phyloP scores from a whole-genome alignment of 2,797 vertebrate species.

The Brachymystax lenok region DNA sequence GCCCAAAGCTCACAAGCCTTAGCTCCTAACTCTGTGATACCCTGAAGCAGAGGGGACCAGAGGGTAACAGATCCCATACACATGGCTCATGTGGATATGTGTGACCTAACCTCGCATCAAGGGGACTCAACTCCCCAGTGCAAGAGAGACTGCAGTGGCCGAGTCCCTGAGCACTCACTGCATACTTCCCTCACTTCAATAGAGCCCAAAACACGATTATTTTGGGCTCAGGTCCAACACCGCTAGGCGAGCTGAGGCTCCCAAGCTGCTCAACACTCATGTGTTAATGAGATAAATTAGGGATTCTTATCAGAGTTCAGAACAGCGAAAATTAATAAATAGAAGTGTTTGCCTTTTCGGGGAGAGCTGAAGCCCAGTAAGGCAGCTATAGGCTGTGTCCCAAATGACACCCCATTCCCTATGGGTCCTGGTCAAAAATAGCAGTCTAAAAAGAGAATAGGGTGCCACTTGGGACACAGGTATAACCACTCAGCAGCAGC shows the following conservation, averaged over 20 bases:
- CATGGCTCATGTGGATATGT: neutral
- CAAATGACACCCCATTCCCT: too few species aligned
- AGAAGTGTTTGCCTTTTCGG: conserved; percentile 38
- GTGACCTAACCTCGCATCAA: neutral
- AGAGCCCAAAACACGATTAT: conserved; percentile 41
- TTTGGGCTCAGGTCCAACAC: conserved; percentile 55
- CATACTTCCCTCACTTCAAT: conserved; percentile 60
- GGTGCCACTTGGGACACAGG: too few species aligned
- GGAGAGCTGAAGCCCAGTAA: conserved; percentile 20
- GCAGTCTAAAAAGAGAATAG: too few species aligned
- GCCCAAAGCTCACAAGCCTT: neutral
- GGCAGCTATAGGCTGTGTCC: neutral
- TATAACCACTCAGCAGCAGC: neutral
- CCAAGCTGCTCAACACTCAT: conserved; percentile 41
- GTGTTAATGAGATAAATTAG: conserved; percentile 52
- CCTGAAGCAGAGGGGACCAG: too few species aligned
- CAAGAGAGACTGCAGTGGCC: conserved; percentile 38
- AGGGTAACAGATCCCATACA: neutral
- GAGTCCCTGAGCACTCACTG: conserved; percentile 59
- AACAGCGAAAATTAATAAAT: conserved; percentile 57
- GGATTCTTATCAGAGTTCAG: conserved; percentile 51
- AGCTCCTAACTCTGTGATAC: conserved; percentile 7
- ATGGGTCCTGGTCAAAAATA: too few species aligned
- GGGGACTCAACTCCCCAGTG: conserved; percentile 28
- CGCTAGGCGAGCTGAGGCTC: conserved; percentile 33